Base-by-base conservation (phyloP, 2,888 invertebrate genomes). In the Coecobrya sp. region DNA sequence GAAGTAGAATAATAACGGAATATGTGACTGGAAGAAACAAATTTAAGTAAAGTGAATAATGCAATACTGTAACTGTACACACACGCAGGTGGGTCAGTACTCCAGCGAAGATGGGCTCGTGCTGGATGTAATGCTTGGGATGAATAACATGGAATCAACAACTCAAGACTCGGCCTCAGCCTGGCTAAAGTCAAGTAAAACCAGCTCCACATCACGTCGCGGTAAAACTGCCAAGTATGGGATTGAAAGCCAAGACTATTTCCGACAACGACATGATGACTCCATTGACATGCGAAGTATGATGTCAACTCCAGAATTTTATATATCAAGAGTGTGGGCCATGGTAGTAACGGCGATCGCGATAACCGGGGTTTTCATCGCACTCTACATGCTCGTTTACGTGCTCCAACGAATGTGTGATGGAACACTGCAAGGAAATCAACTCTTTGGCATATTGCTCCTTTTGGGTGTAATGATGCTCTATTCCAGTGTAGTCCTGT, bases 331-430 rank as follows among this genome's bases (percentile, higher is more conserved):
- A 65, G 95, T 95, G 11, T 96, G 95, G 95, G 93, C 93, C n/a
- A 93, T 93, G 93, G 95, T 95, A 3, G 95, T 95, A 7, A 94
- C 95, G 1, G 95, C 95, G 1, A 88, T 95, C 45, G 95, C 95
- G 4, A 95, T 95, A 49, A 94, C 95, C 0, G 95, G 95, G 5
- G 95, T 95, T 19, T 94, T 95, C 86, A 95, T 95, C 16, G 94
- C 95, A 0, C 93, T 95, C 8, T 95, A 95, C 95, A 95, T 96
- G 90, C 94, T 95, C 36, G 94, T 95, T 45, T 95, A 95, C 93
- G 95, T 95, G 0, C 93, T 95, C 1, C 93, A 95, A 42, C 95
- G 95, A 84, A 95, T 95, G 86, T 95, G 95, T 92, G 95, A 95
- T 91, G 95, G 95, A 22, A 95, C 96, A 5, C 94, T 95, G 16